These are phyloP conservation scores for Pandemis corylana DNA, from an alignment of 2,888 invertebrate species.

Conservation along the genomic window DNA sequence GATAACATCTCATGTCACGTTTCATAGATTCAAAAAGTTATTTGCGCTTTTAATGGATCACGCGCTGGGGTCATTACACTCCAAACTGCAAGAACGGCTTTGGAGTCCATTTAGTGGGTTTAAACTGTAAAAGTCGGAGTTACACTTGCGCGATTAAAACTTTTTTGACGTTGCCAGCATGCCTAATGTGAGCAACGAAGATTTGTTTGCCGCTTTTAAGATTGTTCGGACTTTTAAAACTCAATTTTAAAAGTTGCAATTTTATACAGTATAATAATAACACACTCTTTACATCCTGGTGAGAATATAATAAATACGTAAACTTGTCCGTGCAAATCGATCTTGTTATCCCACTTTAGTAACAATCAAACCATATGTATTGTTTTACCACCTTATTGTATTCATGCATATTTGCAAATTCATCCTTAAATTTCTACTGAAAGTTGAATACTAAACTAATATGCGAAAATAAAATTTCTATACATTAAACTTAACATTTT, in stretches of 20 bases:
- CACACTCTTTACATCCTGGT: too few species aligned
- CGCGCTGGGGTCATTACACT: slow-evolving; percentile 45
- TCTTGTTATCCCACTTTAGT: too few species aligned
- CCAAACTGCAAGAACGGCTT: slow-evolving; percentile 39
- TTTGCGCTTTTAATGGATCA: slow-evolving; percentile 48
- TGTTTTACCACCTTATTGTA: too few species aligned
- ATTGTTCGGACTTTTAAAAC: background rate
- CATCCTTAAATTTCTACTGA: too few species aligned
- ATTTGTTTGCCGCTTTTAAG: slow-evolving; percentile 11
- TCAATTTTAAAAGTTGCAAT: background rate
- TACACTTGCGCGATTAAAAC: slow-evolving; percentile 39
- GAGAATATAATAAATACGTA: too few species aligned
- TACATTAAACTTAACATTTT: too few species aligned
- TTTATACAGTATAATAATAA: too few species aligned
- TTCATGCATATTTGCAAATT: too few species aligned
- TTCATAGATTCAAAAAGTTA: slow-evolving; percentile 44
- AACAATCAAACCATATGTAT: too few species aligned
- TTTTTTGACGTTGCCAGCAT: slow-evolving; percentile 44
- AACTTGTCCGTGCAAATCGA: too few species aligned
- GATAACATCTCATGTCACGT: slow-evolving; percentile 43
- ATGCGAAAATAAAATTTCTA: too few species aligned
- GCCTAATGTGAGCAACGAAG: slow-evolving; percentile 39
- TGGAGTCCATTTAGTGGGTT: slow-evolving; percentile 44
- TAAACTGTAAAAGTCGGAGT: slow-evolving; percentile 45
- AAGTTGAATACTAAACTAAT: too few species aligned